Evolutionary conservation across 2,113 vertebrate species (phyloP), one percentile per base, ranked within the genome.

Genomic region (Lucifuga dentata): DNA sequence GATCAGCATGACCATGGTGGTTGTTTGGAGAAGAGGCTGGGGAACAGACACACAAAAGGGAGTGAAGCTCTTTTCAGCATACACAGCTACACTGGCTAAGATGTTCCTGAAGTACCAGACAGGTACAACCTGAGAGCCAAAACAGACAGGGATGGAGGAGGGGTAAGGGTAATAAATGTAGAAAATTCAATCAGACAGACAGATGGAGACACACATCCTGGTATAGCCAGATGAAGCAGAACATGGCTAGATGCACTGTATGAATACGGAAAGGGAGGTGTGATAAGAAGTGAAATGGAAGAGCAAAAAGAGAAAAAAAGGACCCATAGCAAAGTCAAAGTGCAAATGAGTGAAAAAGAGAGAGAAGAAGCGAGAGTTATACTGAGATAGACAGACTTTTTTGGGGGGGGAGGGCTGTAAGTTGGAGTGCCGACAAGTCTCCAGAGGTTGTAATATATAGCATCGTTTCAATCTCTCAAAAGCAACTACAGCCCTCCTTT

Each of bases 401-500:
- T 29, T 29, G 70, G 35, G 52, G 32, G 26, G 55, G 20, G 41
- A 61, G 68, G 74, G 64, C 57, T 63, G 64, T 71, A 73, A 74
- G 78, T 69, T 39, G 64, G 56, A 77, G 81, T 81, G 85, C 50
- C 48, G 82, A 86, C 84, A 87, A 82, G 85, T 83, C 90, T 91
- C 88, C 68, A 46, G 87, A 88, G 86, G 85, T 85, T 89, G 82
- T 84, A 89, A 89, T 88, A 87, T 89, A 90, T 88, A 88, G 82
- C 89, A 81, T 83, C 56, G 62, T 91, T 90, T 90, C 87, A 90
- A 84, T 91, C 85, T 89, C 81, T 88, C 90, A 90, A 86, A 86
- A 90, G 88, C 86, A 91, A 85, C 88, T 89, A 87, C 83, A 83
- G 86, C 82, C 71, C 65, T 90, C 71, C 73, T 83, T 85, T 83